Conservation (phyloP, 1,140 invertebrate species). For the Lordiphosa stackelbergi region DNA sequence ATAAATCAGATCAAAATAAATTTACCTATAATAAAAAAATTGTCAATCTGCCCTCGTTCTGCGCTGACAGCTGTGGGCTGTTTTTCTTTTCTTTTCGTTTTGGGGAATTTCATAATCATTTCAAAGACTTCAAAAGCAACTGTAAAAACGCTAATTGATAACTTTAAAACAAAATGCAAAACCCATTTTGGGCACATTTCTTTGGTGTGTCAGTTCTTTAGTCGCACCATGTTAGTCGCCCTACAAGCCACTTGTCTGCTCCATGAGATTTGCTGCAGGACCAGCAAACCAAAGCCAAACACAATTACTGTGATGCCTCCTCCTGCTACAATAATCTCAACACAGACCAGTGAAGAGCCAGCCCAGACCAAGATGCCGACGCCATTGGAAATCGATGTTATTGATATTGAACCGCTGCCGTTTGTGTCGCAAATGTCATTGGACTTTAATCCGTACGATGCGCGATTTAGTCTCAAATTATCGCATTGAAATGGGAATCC, state of each 20-base stretch:
- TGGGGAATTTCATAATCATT: too few species aligned
- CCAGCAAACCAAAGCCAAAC: not conserved
- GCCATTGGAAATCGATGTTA: conserved; percentile 1
- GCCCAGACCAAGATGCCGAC: not conserved
- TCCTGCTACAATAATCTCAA: not conserved
- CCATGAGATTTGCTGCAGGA: not conserved
- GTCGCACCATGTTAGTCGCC: not conserved
- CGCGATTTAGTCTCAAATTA: conserved; percentile 20
- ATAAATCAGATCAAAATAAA: too few species aligned
- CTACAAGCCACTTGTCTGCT: conserved; percentile 4
- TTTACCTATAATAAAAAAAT: too few species aligned
- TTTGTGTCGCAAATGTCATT: conserved; percentile 37
- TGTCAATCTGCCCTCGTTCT: conserved; percentile 1
- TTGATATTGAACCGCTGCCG: conserved; percentile 8
- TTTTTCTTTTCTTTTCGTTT: too few species aligned
- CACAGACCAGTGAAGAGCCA: not conserved
- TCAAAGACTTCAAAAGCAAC: too few species aligned
- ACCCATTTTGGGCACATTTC: too few species aligned
- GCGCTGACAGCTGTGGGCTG: too few species aligned
- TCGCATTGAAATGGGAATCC: too few species aligned
- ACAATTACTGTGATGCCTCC: not conserved
- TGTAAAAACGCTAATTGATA: too few species aligned
- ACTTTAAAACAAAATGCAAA: too few species aligned
- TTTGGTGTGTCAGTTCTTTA: too few species aligned
- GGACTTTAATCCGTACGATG: conserved; percentile 53